These are phyloP conservation scores for Bolborhynchus lineola DNA, from an alignment of 2,113 vertebrate species.

Conservation along the genomic window DNA sequence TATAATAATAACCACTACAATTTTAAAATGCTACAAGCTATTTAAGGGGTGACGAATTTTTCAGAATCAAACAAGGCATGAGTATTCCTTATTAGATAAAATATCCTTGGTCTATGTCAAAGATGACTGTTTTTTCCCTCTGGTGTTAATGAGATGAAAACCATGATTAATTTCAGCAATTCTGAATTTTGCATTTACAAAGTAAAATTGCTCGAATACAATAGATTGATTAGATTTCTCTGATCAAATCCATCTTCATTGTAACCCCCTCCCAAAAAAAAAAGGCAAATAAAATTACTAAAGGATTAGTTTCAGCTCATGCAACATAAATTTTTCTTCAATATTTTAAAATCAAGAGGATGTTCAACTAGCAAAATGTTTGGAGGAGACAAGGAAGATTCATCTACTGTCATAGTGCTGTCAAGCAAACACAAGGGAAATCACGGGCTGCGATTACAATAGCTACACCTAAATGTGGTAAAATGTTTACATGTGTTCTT, in stretches of 20 bases:
- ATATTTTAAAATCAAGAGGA: neutral
- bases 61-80: neutral
- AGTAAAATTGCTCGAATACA: neutral
- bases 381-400: neutral
- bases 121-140: fast-evolving
- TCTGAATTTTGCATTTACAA: neutral
- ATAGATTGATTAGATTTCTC: neutral
- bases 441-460: fast-evolving
- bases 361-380: neutral
- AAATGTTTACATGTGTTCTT: neutral
- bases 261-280: neutral
- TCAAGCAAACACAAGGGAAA: neutral
- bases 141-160: neutral
- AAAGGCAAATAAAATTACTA: neutral
- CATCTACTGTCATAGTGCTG: neutral
- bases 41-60: neutral
- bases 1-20: neutral
- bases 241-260: neutral
- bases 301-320: neutral
- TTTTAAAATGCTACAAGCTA: neutral
- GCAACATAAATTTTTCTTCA: neutral
- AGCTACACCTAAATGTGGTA: neutral
- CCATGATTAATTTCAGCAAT: neutral
- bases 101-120: neutral
- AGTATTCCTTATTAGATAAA: neutral